phyloP scores from a whole-genome alignment of 2,113 vertebrate genomes.

The Okapia johnstoni region DNA sequence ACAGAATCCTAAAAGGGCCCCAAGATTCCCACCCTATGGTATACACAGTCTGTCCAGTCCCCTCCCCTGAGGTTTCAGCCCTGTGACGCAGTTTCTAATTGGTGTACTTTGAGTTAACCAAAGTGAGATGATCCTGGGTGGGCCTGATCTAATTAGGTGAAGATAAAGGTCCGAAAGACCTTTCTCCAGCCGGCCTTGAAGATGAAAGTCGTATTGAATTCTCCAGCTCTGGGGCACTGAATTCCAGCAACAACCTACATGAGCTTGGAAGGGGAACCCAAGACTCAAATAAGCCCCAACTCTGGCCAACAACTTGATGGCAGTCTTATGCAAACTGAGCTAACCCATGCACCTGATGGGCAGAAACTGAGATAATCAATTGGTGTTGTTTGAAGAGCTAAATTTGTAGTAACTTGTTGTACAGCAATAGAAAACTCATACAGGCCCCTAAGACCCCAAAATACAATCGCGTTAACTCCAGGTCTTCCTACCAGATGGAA shows the following conservation, averaged over 20 bases:
- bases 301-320: no score
- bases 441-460: background rate
- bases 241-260: background rate
- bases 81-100: background rate
- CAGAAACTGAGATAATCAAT: background rate
- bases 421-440: background rate
- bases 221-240: background rate
- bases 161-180: accelerated
- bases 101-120: background rate
- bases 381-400: background rate
- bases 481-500: background rate
- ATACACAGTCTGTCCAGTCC: background rate
- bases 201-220: accelerated
- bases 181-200: background rate
- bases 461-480: accelerated
- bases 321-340: background rate
- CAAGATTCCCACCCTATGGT: no score
- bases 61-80: background rate
- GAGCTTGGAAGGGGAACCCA: background rate
- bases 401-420: background rate
- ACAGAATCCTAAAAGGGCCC: background rate
- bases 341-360: background rate
- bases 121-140: background rate
- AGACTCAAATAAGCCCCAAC: background rate
- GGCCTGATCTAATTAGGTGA: background rate